Evolutionary conservation across 2,888 invertebrate genomes (phyloP), one percentile per base, ranked within the genome.

Genomic region (Andricus curvator): DNA sequence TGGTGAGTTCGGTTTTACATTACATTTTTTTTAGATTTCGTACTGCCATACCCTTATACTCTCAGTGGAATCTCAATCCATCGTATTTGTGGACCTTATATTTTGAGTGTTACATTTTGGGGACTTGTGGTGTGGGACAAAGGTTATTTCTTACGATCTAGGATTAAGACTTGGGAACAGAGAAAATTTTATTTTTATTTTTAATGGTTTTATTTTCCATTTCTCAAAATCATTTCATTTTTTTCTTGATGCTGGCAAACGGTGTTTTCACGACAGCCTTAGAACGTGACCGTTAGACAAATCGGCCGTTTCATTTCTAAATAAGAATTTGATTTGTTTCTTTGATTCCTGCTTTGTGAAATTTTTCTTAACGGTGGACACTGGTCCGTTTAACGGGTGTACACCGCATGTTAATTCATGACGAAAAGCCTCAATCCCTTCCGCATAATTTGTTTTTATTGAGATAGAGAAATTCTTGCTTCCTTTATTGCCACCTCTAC

Each of bases 331-430:
- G 48, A 68, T 48, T 68, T 68, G 25, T 68, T 68, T 48, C 44
- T 29, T 68, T 11, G 29, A 68, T 68, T 68, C 48, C 68, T 6
- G 48, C 22, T 22, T 67, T 44, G 67, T 67, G 48, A 68, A 68
- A 68, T 68, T 48, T 68, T 68, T 29, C 68, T 68, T 25, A 29
- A 25, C n/a, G 68, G 25, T 68, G 68, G 68, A 68, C 68, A 68
- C 48, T 68, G 68, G 68, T 68, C 48, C 68, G 68, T 9, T 68
- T 68, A 48, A 68, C 48, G 68, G 68, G 29, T 48, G 44, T 68
- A 29, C 17, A 25, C 25, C 48, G 48, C 68, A 48, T 68, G 48
- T 20, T 68, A 44, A 48, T 68, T 68, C 29, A 68, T 68, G 29
- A 48, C 48, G 48, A 68, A 68, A 68, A 68, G 8, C 15, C 3